Evolutionary conservation across 2,888 invertebrate species (phyloP), one percentile per base, ranked within the genome.

Genomic region (Sarcophaga rosellei): DNA sequence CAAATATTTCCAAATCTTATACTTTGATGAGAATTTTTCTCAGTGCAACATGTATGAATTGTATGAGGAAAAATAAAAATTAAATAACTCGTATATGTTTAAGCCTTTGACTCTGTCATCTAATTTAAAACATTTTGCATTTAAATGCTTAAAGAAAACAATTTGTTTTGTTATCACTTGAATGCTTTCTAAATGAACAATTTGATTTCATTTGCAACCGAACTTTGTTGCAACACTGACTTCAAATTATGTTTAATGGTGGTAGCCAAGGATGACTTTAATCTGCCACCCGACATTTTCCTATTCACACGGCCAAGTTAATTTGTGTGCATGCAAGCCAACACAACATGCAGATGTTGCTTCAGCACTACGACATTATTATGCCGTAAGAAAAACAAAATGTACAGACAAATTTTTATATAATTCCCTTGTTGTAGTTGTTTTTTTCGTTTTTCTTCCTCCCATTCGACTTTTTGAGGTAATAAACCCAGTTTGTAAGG

Each of bases 201-300:
- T 82, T 76, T 73, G n/a, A 73, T 73, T 83, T 76, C 68, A 79
- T 68, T 82, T 74, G 23, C 11, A 66, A 44, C 63, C 35, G 11
- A 66, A 81, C 81, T 81, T 23, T 57, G 47, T 47, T 47, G 21
- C 44, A 83, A 86, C 12, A 80, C 62, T 73, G 74, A 76, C 76
- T 83, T 69, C n/a, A 82, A 76, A 76, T 76, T 74, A 80, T 77
- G 73, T 74, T 80, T 62, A 76, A 73, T 68, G 73, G 62, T 80
- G 75, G 72, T 68, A 44, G 66, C 75, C 75, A 53, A 53, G 1
- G 17, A 53, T 15, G 53, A 4, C 12, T 15, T 15, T 17, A 53
- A 53, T 53, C 12, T 17, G 53, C 12, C 53, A 15, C 5, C 53
- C 35, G 35, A 35, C 35, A 35, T 35, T 8, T 35, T 35, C 8